These are phyloP conservation scores for Ochropleura leucogaster DNA, from an alignment of 2,888 invertebrate genomes.

Conservation along the genomic window DNA sequence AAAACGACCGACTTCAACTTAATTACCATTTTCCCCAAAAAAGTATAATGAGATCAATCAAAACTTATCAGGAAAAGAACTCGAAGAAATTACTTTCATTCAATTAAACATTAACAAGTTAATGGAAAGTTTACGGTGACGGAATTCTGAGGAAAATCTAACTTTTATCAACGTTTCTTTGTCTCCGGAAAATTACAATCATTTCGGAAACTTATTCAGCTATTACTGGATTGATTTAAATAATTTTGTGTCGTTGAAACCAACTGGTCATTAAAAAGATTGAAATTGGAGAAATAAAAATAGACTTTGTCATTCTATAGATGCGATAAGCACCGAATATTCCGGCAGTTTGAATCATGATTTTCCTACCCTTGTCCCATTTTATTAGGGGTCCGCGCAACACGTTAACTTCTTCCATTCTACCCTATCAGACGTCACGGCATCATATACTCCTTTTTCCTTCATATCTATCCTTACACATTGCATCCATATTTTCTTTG, in stretches of 20 bases:
- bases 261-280: neutral
- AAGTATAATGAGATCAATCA: conserved; percentile 33
- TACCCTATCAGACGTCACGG: too few species aligned
- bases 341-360: too few species aligned
- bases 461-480: too few species aligned
- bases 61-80: conserved; percentile 27
- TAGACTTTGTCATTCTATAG: neutral
- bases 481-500: too few species aligned
- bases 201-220: neutral
- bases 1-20: neutral
- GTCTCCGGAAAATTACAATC: conserved; percentile 12
- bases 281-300: neutral
- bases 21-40: conserved; percentile 25
- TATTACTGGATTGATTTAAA: conserved; percentile 5
- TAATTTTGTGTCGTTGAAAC: neutral
- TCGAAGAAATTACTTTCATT: conserved; percentile 31
- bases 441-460: too few species aligned
- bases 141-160: conserved; percentile 16
- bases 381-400: too few species aligned
- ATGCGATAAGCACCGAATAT: too few species aligned
- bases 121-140: conserved; percentile 21
- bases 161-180: neutral
- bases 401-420: too few species aligned
- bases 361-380: too few species aligned
- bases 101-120: conserved; percentile 36